A percentile compares a stretch with the other conserved stretches of the same genome.
These are phyloP conservation scores for Conops quadrifasciatus DNA, from an alignment of 2,888 invertebrate species.

Conservation along the genomic window DNA sequence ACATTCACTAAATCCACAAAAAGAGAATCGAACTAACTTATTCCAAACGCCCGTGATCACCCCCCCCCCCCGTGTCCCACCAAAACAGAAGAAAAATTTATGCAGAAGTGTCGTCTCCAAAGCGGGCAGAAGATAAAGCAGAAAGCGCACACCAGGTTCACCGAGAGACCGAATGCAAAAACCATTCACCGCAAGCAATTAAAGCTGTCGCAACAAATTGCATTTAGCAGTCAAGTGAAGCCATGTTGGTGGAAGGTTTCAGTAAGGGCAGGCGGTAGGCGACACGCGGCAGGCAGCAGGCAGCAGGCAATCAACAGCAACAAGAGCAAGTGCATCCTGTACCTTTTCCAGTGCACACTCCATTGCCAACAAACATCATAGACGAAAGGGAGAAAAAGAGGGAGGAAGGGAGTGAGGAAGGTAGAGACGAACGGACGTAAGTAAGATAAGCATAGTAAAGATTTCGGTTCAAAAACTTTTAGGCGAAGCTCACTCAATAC, in stretches of 20 bases:
- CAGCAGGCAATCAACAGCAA: constrained; percentile 39
- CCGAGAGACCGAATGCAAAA: constrained; percentile 28
- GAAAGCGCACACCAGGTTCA: not conserved
- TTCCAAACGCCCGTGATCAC: too few species aligned
- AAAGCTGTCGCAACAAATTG: constrained; percentile 63
- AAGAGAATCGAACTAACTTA: too few species aligned
- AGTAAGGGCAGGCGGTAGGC: not conserved
- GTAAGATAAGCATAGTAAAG: constrained; percentile 47
- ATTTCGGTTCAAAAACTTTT: constrained; percentile 46
- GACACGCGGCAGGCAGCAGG: not conserved
- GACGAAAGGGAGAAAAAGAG: not conserved
- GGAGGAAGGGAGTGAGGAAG: not conserved
- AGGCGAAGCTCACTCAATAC: constrained; percentile 50
- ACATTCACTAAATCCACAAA: too few species aligned
- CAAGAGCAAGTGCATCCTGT: not conserved
- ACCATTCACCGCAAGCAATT: constrained; percentile 58
- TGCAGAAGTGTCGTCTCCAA: too few species aligned
- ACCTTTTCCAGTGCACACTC: too few species aligned
- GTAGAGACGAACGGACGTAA: not conserved
- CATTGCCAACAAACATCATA: not conserved
- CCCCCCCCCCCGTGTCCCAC: too few species aligned
- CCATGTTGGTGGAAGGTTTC: not conserved
- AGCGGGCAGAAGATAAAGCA: not conserved
- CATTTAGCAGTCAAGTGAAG: constrained; percentile 47
- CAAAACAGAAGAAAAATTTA: too few species aligned